Evolutionary conservation across 2,888 invertebrate species (phyloP).

Genomic region (Coenonympha glycerion): DNA sequence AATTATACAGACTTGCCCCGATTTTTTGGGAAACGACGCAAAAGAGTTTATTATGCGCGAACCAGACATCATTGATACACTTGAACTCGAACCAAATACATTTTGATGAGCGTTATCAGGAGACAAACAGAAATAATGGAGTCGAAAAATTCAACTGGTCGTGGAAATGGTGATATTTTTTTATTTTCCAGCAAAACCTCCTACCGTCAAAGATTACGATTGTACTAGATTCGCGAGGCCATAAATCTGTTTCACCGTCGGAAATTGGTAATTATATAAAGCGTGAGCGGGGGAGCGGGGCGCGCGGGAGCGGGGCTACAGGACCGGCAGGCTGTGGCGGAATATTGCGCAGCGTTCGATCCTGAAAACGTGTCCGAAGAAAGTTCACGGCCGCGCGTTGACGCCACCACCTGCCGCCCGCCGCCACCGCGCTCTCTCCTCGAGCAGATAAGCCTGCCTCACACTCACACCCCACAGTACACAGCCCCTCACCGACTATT

Average conservation of each 20-base stretch:
- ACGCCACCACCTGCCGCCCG: slow-evolving; percentile 61
- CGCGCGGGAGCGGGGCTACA: slow-evolving; percentile 27
- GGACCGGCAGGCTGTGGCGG: slow-evolving; percentile 58
- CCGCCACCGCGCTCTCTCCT: slow-evolving; percentile 44
- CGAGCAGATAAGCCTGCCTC: slow-evolving; percentile 29
- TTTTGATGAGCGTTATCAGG: slow-evolving; percentile 40
- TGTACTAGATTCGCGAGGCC: slow-evolving; percentile 8
- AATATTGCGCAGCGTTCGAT: slow-evolving; percentile 70
- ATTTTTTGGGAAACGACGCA: slow-evolving; percentile 37
- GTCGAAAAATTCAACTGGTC: slow-evolving; percentile 5
- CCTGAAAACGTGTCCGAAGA: slow-evolving; percentile 76
- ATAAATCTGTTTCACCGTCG: not conserved
- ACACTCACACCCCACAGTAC: slow-evolving; percentile 10
- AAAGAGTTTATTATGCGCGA: slow-evolving; percentile 37
- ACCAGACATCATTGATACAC: slow-evolving; percentile 39
- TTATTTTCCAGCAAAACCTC: slow-evolving; percentile 1
- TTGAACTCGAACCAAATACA: slow-evolving; percentile 64
- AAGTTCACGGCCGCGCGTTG: slow-evolving; percentile 77
- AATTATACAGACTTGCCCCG: slow-evolving; percentile 39
- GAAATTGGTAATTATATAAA: slow-evolving; percentile 6
- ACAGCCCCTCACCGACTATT: not conserved
- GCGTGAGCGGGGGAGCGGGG: slow-evolving; percentile 3
- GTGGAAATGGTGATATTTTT: not conserved
- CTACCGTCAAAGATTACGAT: slow-evolving; percentile 5
- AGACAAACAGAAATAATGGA: slow-evolving; percentile 26